phyloP scores from a whole-genome alignment of 2,888 invertebrate genomes.

The Parthenolecanium corni region DNA sequence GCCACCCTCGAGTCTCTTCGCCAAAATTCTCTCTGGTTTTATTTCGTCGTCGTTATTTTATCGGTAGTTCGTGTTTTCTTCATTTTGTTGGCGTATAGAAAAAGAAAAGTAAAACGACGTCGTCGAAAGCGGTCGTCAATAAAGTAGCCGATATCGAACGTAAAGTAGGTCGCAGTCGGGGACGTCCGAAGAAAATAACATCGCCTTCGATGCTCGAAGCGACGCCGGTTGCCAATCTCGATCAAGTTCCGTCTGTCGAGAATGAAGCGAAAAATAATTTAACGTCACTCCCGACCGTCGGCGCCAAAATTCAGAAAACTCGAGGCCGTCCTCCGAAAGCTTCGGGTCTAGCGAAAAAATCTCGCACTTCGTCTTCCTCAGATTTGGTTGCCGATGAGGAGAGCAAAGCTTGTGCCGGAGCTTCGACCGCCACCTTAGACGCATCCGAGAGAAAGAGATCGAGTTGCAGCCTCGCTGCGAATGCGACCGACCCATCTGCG shows the following conservation, averaged over 20 bases:
- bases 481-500: neutral
- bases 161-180: slow-evolving; percentile 1
- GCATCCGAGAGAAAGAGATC: neutral
- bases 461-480: neutral
- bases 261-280: neutral
- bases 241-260: neutral
- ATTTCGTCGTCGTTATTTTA: too few relatives aligned
- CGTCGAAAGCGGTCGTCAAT: neutral
- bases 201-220: too few relatives aligned
- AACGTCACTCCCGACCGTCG: neutral
- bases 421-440: too few relatives aligned
- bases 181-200: slow-evolving; percentile 2
- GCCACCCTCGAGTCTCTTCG: too few relatives aligned
- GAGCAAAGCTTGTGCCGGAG: neutral
- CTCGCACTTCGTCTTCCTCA: slow-evolving; percentile 1
- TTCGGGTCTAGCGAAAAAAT: neutral
- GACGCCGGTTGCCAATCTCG: neutral
- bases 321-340: slow-evolving; percentile 14
- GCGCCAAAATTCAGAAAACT: neutral
- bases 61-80: too few relatives aligned
- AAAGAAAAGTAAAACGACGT: too few relatives aligned
- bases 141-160: neutral
- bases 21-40: too few relatives aligned
- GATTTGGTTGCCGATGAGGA: neutral
- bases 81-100: too few relatives aligned